Conservation (phyloP, 2,113 vertebrate species). For the Elaphurus davidianus region DNA sequence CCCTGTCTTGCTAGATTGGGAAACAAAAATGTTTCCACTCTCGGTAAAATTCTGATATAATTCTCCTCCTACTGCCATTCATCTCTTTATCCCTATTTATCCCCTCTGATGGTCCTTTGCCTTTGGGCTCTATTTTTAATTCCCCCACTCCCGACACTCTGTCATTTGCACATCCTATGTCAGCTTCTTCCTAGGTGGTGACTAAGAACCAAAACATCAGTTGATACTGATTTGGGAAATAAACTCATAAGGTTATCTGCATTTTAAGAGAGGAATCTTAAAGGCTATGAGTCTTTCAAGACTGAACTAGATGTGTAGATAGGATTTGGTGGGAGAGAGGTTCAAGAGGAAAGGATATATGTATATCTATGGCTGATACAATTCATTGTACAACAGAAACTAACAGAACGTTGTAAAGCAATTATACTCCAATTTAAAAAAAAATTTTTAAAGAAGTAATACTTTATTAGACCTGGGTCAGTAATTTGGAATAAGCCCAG, state of each 20-base stretch:
- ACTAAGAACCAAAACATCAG: neutral
- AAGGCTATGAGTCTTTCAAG: neutral
- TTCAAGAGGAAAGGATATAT: neutral
- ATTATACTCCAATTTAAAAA: neutral
- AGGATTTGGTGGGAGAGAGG: neutral
- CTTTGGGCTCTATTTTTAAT: neutral
- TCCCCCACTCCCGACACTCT: neutral
- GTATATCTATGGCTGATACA: neutral
- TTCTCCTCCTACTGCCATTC: neutral
- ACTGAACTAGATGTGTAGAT: neutral
- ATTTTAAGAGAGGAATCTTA: neutral
- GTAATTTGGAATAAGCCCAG: neutral
- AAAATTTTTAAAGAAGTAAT: neutral
- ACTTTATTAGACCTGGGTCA: neutral
- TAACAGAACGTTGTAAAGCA: neutral
- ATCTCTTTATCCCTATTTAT: neutral
- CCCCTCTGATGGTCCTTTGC: neutral
- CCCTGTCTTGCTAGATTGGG: neutral
- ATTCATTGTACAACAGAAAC: neutral
- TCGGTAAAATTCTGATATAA: neutral
- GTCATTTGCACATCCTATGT: neutral
- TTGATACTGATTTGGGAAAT: neutral
- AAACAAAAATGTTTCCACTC: neutral
- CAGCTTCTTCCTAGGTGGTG: neutral
- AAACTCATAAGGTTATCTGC: neutral